Base-by-base conservation (phyloP, 2,888 invertebrate genomes). In the Allacma fusca region DNA sequence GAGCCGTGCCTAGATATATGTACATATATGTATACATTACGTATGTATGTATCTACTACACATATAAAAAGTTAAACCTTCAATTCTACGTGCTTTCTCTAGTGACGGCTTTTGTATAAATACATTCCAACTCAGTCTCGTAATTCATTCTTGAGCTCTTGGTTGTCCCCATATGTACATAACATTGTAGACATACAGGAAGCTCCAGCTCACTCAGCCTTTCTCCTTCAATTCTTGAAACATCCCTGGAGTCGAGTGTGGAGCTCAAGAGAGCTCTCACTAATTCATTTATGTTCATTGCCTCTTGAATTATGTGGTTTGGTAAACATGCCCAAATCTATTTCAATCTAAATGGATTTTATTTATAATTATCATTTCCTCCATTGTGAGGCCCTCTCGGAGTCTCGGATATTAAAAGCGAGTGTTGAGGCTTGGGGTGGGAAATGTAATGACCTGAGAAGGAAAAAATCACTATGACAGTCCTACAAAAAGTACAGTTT, bases 301-400 rank as follows among this genome's bases (percentile, higher is more conserved):
- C 50, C 26, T 26, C 43, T 69, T 69, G 68, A 69, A 69, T 69
- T 21, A 69, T 70, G 70, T 50, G 70, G 70, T 70, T 70, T 50
- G 70, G 44, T 21, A 70, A 70, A 70, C 62, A 72, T 19, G 72
- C 50, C n/a, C 23, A 28, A 72, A 59, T 29, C 34, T 34, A 72
- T 72, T 72, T 72, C 34, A n/a, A 28, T 23, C 50, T 23, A 59
- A 72, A 72, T 72, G 72, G 72, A 72, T 72, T 72, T 72, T 72
- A 72, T 59, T 72, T 72, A 72, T 34, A 72, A 72, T 72, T 59
- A 72, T 62, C n/a, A 19, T n/a, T n/a, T 50, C 50, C 5, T 5
- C 50, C 50, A 19, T 50, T n/a, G 19, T n/a, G 50, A 9, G 19
- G 9, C 50, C 7, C 50, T 13, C 19, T 50, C 1, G 19, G 50